Percentiles rank a stretch among this genome's conserved stretches.
Evolutionary conservation across 2,888 invertebrate species (phyloP).

Genomic region (Lochmaea crataegi): DNA sequence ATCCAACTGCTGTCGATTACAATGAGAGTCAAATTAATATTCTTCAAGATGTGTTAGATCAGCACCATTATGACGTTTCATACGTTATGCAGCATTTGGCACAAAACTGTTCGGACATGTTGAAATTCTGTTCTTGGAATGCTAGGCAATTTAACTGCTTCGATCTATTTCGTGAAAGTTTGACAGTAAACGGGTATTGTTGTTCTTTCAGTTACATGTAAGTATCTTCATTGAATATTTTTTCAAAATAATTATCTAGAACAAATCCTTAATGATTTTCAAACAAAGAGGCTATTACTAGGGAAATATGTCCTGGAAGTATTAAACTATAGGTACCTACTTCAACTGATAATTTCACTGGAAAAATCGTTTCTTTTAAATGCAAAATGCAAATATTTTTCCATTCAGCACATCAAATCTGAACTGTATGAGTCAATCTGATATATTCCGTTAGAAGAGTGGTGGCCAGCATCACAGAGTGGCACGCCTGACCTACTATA

Average conservation of each 20-base stretch:
- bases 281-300: too few species aligned
- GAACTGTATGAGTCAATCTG: too few species aligned
- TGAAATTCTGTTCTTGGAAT: slow-evolving; percentile 61
- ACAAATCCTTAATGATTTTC: neutral
- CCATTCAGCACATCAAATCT: too few species aligned
- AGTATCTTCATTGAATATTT: neutral
- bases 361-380: too few species aligned
- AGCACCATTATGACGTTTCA: slow-evolving; percentile 49
- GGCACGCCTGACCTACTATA: too few species aligned
- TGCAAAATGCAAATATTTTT: too few species aligned
- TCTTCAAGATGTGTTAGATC: slow-evolving; percentile 53
- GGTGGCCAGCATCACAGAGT: too few species aligned
- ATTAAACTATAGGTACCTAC: too few species aligned
- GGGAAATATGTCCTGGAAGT: too few species aligned
- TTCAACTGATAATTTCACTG: too few species aligned
- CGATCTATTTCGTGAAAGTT: slow-evolving; percentile 54
- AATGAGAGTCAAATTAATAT: slow-evolving; percentile 48
- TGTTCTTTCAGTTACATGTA: slow-evolving; percentile 62
- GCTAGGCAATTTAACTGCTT: slow-evolving; percentile 51
- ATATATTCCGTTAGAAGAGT: too few species aligned
- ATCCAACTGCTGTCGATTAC: slow-evolving; percentile 40
- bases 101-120: slow-evolving; percentile 58
- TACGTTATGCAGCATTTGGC: slow-evolving; percentile 50
- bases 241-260: neutral
- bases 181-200: slow-evolving; percentile 58